Base-by-base conservation (phyloP, 2,888 invertebrate species). In the Nymphalis polychloros region DNA sequence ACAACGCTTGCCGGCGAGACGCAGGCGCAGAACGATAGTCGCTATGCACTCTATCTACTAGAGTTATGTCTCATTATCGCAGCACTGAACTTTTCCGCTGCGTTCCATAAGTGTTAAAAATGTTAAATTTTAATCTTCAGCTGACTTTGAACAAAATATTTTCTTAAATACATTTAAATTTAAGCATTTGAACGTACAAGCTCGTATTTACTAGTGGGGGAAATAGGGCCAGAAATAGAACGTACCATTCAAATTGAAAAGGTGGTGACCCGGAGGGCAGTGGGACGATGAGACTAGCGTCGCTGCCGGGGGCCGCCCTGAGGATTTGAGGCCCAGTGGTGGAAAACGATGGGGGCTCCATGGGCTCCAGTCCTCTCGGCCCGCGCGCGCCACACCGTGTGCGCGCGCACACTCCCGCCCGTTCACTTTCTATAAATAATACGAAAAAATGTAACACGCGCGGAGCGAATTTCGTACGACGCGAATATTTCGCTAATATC, bases 401-500 rank as follows among this genome's bases (percentile, higher is more conserved):
- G 89, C 88, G 86, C 82, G 78, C 80, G 77, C 78, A 77, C 79
- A 79, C 81, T 82, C 83, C 83, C 86, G 85, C 80, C 82, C 84
- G 87, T 88, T 90, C 85, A 87, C 90, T 90, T 89, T 89, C 92
- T 92, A 92, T 87, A 91, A 92, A 92, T 92, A 92, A 87, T 87
- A 85, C 87, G 80, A 83, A 91, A 91, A 91, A 88, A 91, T 90
- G 87, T 87, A 82, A 85, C 87, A 83, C 84, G 81, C 86, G 81
- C 83, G 78, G 80, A 76, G 80, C 80, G 80, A 84, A 86, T 84
- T 85, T 83, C 82, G 84, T 85, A 83, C 82, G 84, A 82, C 78
- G 87, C 89, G 85, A 87, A 89, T 87, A 89, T 89, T 90, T 89
- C 80, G 88, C 89, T 84, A 85, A 87, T 83, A 76, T 84, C 78